Evolutionary conservation across 2,888 invertebrate species (phyloP), one percentile per base, ranked within the genome.

Genomic region (Lamellibrachia satsuma): DNA sequence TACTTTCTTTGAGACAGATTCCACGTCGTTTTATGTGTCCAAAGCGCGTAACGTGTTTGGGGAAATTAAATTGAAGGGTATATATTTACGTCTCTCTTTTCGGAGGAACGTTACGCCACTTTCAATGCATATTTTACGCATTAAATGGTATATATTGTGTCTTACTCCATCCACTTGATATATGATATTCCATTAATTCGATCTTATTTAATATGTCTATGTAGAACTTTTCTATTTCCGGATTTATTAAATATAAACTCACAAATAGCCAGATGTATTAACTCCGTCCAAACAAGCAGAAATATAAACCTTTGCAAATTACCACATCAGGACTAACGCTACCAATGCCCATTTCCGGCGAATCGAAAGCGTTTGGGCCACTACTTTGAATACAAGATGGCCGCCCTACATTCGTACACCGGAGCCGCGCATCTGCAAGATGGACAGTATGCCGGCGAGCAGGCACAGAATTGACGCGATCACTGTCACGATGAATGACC

Each of bases 401-500:
- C 55, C 15, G 75, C 51, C 52, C 92, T 93, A 94, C 92, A 94
- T 55, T 91, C 93, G 90, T 27, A 94, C 94, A 22, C 94, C 94
- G 39, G 94, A 93, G 27, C 93, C 92, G 90, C 94, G 93, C 93
- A 94, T 93, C 92, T 94, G 94, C 57, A 94, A 92, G 55, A 94
- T 92, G 90, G 94, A 93, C 57, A 94, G 92, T 60, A 94, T 92
- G 11, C 94, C 94, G 39, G 94, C 94, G n/a, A 94, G 91, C 90
- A 94, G 92, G 91, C 93, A 93, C 90, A 94, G 93, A 93, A 94
- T 93, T 75, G 93, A 91, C 52, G 93, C 93, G 52, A 94, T 92
- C 51, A 94, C 94, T 11, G 94, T 90, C 52, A 94, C 92, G 75
- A 93, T 94, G 91, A 93, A 94, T 11, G 94, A 94, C 94, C 94